Evolutionary conservation across 2,888 invertebrate species (phyloP).

Genomic region (Lochmaea crataegi): DNA sequence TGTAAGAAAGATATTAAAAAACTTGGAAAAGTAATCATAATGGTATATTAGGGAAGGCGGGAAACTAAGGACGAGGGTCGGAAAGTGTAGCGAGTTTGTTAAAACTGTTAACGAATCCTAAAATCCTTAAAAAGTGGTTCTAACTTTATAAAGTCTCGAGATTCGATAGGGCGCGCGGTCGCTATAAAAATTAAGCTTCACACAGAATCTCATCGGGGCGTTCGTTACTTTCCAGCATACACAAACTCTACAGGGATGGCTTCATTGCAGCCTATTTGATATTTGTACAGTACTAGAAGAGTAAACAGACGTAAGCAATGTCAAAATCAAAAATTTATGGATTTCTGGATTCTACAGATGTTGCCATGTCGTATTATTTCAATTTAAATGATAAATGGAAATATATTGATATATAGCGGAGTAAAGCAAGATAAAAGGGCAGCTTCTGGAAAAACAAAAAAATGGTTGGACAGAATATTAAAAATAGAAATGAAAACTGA

Average conservation of each 20-base stretch:
- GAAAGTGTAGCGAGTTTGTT: conserved; percentile 63
- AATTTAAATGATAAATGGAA: no score
- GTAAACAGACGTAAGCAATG: no score
- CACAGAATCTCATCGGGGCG: conserved; percentile 59
- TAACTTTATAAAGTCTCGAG: conserved; percentile 62
- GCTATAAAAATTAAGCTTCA: conserved; percentile 64
- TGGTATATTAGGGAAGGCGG: conserved; percentile 48
- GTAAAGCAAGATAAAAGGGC: no score
- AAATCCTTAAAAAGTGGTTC: conserved; percentile 64
- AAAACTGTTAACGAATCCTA: conserved; percentile 66
- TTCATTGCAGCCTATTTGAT: background rate
- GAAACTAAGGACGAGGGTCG: conserved; percentile 53
- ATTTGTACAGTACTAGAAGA: no score
- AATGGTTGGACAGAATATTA: no score
- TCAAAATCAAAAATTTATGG: no score
- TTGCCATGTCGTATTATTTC: no score
- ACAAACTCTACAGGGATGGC: conserved; percentile 52
- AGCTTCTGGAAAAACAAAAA: no score
- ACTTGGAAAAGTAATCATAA: conserved; percentile 63
- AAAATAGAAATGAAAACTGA: no score
- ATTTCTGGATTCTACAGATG: no score
- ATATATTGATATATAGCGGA: no score
- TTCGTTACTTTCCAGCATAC: conserved; percentile 63
- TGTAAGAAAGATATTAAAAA: conserved; percentile 63
- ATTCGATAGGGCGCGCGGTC: conserved; percentile 59